phyloP scores from a whole-genome alignment of 2,113 vertebrate species.

The Miniopterus natalensis region DNA sequence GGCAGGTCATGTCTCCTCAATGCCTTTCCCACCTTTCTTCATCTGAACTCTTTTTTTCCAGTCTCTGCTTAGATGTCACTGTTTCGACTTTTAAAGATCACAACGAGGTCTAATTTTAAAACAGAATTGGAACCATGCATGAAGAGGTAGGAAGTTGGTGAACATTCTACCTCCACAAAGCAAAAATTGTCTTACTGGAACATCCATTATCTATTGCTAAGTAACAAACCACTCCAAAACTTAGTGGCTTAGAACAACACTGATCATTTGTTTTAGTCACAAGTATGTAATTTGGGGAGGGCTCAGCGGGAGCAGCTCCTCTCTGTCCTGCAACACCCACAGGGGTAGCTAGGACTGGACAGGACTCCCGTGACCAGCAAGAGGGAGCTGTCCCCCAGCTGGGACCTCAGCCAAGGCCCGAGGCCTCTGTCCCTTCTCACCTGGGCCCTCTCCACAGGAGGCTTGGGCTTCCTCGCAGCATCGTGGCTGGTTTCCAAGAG shows the following conservation, averaged over 20 bases:
- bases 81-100: neutral
- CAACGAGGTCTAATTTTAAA: constrained; percentile 34
- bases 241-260: neutral
- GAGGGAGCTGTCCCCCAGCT: neutral
- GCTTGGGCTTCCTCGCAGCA: neutral
- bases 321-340: neutral
- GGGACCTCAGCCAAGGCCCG: neutral
- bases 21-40: neutral
- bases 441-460: neutral
- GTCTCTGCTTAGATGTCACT: neutral
- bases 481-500: neutral
- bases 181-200: neutral
- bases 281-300: neutral
- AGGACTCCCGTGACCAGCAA: neutral
- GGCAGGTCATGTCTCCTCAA: neutral
- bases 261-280: neutral
- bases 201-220: neutral
- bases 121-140: neutral
- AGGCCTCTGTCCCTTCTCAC: neutral
- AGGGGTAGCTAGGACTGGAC: too few species aligned
- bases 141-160: neutral
- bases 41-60: neutral
- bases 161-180: neutral
- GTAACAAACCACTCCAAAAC: neutral
- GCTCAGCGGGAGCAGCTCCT: neutral